Conservation (phyloP, 2,113 vertebrate species). For the Mixornis gularis region DNA sequence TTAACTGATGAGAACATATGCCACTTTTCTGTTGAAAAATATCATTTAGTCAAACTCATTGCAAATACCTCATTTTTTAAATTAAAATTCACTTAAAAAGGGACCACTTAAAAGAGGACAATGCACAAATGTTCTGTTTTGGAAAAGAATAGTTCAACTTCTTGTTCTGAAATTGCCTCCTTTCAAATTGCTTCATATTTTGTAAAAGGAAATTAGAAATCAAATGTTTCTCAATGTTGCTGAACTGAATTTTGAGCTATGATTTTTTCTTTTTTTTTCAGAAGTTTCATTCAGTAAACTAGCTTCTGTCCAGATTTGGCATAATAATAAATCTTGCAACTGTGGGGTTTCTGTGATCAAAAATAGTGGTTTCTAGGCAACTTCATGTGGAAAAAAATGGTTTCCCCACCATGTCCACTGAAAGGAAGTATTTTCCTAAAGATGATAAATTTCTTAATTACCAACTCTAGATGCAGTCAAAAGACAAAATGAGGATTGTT, state of each 20-base stretch:
- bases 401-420: not conserved
- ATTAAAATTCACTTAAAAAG: not conserved
- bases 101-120: not conserved
- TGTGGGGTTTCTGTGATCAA: not conserved
- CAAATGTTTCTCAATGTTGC: not conserved
- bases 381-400: not conserved
- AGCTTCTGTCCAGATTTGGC: not conserved
- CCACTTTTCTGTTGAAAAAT: not conserved
- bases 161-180: not conserved
- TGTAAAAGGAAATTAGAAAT: not conserved
- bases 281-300: not conserved
- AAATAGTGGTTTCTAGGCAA: constrained; percentile 14
- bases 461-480: constrained; percentile 10
- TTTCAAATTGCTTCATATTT: not conserved
- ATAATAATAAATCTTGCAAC: constrained; percentile 25
- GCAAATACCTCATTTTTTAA: not conserved
- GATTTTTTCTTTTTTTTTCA: not conserved
- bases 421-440: not conserved
- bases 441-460: not conserved
- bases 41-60: not conserved
- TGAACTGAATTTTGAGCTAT: not conserved
- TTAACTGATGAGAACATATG: not conserved
- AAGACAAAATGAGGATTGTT: constrained; percentile 27
- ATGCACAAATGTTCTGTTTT: not conserved
- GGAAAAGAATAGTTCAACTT: not conserved